Conservation (phyloP, 2,888 invertebrate species). For the Octodonta nipae region DNA sequence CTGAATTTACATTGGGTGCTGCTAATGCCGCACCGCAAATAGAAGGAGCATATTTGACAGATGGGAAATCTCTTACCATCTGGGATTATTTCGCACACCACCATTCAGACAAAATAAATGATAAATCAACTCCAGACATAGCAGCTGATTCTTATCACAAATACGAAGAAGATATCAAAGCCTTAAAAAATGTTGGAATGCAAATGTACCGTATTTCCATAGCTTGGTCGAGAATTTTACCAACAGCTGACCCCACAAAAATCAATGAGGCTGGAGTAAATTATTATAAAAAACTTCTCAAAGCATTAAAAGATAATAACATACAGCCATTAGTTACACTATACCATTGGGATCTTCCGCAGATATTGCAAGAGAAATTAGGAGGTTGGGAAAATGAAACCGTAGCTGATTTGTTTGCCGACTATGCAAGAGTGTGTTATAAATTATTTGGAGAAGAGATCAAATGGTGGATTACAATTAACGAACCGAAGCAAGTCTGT, state of each 20-base stretch:
- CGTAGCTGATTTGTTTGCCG: constrained; percentile 52
- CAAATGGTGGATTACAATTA: constrained; percentile 40
- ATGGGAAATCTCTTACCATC: constrained; percentile 20
- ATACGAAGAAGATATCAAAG: constrained; percentile 46
- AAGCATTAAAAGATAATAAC: constrained; percentile 7
- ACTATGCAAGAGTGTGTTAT: constrained; percentile 38
- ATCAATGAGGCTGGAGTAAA: constrained; percentile 37
- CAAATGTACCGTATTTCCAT: constrained; percentile 34
- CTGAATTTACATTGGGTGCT: constrained; percentile 17
- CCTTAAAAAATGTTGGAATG: constrained; percentile 44
- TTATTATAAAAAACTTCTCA: constrained; percentile 15
- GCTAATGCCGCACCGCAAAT: constrained; percentile 26
- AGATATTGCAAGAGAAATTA: constrained; percentile 30
- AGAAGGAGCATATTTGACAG: constrained; percentile 22
- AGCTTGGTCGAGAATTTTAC: constrained; percentile 35
- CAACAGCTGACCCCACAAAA: constrained; percentile 39
- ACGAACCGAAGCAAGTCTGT: constrained; percentile 35
- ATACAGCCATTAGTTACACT: constrained; percentile 12
- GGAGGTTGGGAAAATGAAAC: constrained; percentile 51
- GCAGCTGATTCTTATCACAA: constrained; percentile 55
- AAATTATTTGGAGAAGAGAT: constrained; percentile 37
- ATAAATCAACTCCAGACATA: constrained; percentile 41
- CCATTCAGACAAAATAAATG: constrained; percentile 8
- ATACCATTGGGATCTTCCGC: constrained; percentile 14
- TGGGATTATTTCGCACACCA: constrained; percentile 14